Evolutionary conservation across 2,113 vertebrate genomes (phyloP).

Genomic region (Callipepla squamata): DNA sequence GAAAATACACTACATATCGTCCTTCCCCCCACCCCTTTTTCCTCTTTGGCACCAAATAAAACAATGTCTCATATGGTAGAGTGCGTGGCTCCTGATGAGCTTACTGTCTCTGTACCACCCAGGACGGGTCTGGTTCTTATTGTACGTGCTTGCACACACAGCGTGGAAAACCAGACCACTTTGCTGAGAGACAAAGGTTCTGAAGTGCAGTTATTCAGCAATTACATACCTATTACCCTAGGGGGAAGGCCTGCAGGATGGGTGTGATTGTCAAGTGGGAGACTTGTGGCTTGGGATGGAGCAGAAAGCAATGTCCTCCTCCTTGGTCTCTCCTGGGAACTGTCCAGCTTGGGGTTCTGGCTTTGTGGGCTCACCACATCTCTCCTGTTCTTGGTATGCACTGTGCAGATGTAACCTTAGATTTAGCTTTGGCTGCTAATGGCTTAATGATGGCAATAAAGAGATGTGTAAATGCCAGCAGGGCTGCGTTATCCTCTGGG

Average conservation of each 20-base stretch:
- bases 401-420: not conserved
- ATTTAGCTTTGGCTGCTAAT: not conserved
- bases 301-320: not conserved
- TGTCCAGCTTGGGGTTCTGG: not conserved
- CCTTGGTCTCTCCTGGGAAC: not conserved
- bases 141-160: conserved; percentile 2
- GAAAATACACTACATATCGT: not conserved
- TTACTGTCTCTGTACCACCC: conserved; percentile 70
- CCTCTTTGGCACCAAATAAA: conserved; percentile 67
- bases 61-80: conserved; percentile 15
- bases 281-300: not conserved
- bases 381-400: not conserved
- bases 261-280: not conserved
- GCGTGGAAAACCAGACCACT: not conserved
- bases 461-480: not conserved
- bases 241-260: not conserved
- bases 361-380: not conserved
- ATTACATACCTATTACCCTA: not conserved
- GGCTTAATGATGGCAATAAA: not conserved
- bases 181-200: not conserved
- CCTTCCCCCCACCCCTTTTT: conserved; percentile 34
- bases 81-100: conserved; percentile 23
- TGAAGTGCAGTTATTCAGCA: not conserved
- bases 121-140: conserved; percentile 72
- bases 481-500: not conserved